Base-by-base conservation (phyloP, 2,797 vertebrate species). In the Lacerta viridis region DNA sequence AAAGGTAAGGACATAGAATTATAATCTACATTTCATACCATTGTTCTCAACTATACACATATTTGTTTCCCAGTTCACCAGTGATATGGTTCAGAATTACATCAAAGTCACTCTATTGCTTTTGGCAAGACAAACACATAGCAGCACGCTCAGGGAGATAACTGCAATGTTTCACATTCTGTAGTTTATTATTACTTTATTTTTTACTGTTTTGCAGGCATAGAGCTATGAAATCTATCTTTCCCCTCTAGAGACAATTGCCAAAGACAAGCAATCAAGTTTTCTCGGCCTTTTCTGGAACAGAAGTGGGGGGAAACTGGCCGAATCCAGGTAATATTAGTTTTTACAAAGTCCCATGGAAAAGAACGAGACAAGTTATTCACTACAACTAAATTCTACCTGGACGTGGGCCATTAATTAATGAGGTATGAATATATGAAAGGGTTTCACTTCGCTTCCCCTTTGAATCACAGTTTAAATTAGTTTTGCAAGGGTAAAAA, bases 381-480 rank as follows among this genome's bases (percentile, higher is more conserved):
- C 59, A 83, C 41, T 43, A 36, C 61, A 78, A 68, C 5, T 8
- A 68, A 36, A 33, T n/a, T 66, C 23, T 77, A 46, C 27, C 27
- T n/a, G 74, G 81, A n/a, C 1, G 29, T 79, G 66, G 46, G 33
- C 23, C 39, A 81, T 81, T 66, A 46, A 13, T 29, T 0, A 88
- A 86, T 95, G 95, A 96, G 95, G 95, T 96, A 96, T 93, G 92
- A 85, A 89, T 90, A 93, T 36, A 92, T 0, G 0, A 89, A 84
- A 92, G 87, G 91, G 87, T 72, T 91, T 96, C 87, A 88, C 87
- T 91, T 94, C 90, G 85, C 91, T 88, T 91, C 90, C 92, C 93
- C 93, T 91, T 94, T 88, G 92, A 94, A 92, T 95, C 95, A 96
- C 93, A 95, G 93, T 95, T 94, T 92, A 94, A 95, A 92, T 95